Base-by-base conservation (phyloP, 2,797 vertebrate species). In the Distichodus sexfasciatus region DNA sequence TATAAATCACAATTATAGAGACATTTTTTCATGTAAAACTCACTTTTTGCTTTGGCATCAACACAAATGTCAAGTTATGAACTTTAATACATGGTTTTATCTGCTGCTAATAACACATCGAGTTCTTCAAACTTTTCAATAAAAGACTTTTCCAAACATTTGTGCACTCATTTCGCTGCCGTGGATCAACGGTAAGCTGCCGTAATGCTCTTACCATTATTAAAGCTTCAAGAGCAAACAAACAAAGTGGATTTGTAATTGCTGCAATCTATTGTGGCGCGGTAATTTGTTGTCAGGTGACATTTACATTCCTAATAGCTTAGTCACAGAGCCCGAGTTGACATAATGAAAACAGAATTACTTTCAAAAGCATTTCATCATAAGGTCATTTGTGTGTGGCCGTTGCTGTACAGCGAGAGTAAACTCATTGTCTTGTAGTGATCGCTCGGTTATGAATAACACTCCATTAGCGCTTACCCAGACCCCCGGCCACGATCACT, bases 401-500 rank as follows among this genome's bases (percentile, higher is more conserved):
- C 60, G 41, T 17, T 36, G 43, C 1, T 15, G 50, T 51, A 68
- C 54, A 64, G 51, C 28, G 23, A 60, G 40, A 65, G 46, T 54
- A 17, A 26, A 19, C 11, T 33, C 12, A 14, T 17, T 44, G 31
- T 62, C 40, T 57, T 28, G 21, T 4, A 3, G 24, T 57, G 66
- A 36, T 63, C 36, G 31, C 29, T 74, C 29, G 74, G 36, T 68
- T 63, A 51, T 66, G 35, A 23, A 50, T n/a, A 60, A 61, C 33
- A 57, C 17, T 55, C 24, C 40, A 33, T 61, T 31, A 26, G 38
- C 8, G 67, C 92, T 92, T 86, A 99, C 97, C 97, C 1, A 98
- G 90, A 69, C 96, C 97, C 7, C 97, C 97, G 1, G 92, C 79
- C 0, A 89, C 94, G 59, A 98, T 90, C 68, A 98, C 89, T 71